Base-by-base conservation (phyloP, 2,797 vertebrate species). In the Ambastaia sidthimunki region DNA sequence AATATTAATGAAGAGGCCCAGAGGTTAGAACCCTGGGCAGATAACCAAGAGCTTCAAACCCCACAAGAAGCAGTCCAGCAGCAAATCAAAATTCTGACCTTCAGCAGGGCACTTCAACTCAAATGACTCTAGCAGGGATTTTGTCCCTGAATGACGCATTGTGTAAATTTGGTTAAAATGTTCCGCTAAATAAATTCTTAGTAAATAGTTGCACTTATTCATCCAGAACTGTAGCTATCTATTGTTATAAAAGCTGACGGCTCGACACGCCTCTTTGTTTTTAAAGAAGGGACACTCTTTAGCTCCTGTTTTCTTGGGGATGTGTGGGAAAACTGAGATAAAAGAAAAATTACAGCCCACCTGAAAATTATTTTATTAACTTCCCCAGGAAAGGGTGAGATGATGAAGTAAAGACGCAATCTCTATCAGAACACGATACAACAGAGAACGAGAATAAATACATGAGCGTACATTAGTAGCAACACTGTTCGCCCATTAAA, bases 331-430 rank as follows among this genome's bases (percentile, higher is more conserved):
- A 81, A 76, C 28, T 70, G 79, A 71, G 54, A 55, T 50, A 65
- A 48, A 81, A 76, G 79, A 76, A 55, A 75, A 81, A 81, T 62
- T 3, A 59, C 55, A 19, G 54, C 65, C 73, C 48, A 73, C 71
- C 48, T 69, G 71, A 50, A 67, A 69, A 57, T 75, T 41, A 75
- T 75, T 71, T 75, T 23, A 70, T 76, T 75, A 70, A 60, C 19
- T 54, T 31, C 55, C 16, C 47, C 55, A 44, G 50, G 48, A 71
- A 67, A 69, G 72, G 57, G 66, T 7, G 10, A 70, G 70, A 74
- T 70, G 44, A 47, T 31, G 15, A 63, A 70, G 79, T 71, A 81
- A 81, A 75, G 79, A 76, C 74, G 18, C 37, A 28, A 28, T 81
- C 65, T 81, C 79, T 28, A 57, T 67, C 74, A 57, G 16, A 67